Evolutionary conservation across 2,113 vertebrate species (phyloP), one percentile per base, ranked within the genome.

Genomic region (Polypterus bichir): DNA sequence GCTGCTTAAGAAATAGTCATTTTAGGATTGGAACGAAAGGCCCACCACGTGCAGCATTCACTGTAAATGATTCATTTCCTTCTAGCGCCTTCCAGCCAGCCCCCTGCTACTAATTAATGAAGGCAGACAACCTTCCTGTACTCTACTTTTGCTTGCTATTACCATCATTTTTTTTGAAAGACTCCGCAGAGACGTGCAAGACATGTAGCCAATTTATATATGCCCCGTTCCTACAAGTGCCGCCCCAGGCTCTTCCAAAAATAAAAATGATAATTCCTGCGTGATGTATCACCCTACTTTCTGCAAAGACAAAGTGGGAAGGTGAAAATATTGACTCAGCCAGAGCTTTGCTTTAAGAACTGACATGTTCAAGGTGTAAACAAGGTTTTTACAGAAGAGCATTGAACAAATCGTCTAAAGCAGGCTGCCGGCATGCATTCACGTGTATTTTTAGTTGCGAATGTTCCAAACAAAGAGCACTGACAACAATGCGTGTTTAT

Each of bases 131-230:
- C 73, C 75, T 77, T 73, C 74, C 55, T 65, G 54, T 62, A 71
- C 72, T 67, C 73, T 65, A 68, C 72, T 59, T 71, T 76, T 74
- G 69, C 67, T 62, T 63, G 64, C 70, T 64, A 61, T 7, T 52
- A 64, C 70, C 71, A 72, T 76, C 70, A 72, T 65, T 70, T 69
- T 56, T 67, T 70, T 27, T 27, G 27, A 27, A 27, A 70, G 68
- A 64, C 70, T 74, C 76, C 69, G 8, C 60, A 65, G 75, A 73
- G 79, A 74, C 61, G 46, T 47, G 48, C 49, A 62, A 63, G 71
- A 73, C 69, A 70, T 71, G 65, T 67, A 72, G 69, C 71, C 70
- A 76, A 75, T 79, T 77, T 78, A 77, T 72, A 76, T 72, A 71
- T 66, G 64, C 68, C 70, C 63, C 66, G 63, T 66, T 73, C 71